These are phyloP conservation scores for Trichogramma pretiosum DNA, from an alignment of 1,140 invertebrate genomes.

Conservation along the genomic window DNA sequence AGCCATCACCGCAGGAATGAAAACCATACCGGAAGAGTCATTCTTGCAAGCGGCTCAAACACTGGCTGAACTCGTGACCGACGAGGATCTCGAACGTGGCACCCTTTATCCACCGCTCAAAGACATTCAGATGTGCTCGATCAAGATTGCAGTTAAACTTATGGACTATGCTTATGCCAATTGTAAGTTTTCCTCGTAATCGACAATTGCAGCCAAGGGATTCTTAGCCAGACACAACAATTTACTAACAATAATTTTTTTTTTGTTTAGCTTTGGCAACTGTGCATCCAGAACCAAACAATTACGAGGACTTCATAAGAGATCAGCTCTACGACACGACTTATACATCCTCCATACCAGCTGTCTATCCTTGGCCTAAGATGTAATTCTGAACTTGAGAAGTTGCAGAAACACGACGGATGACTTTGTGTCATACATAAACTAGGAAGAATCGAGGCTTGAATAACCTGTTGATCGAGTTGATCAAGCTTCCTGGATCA, in stretches of 20 bases:
- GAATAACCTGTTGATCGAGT: background rate
- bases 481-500: background rate
- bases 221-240: conserved; percentile 7
- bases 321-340: conserved; percentile 70
- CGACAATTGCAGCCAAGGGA: too few species aligned
- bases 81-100: conserved; percentile 75
- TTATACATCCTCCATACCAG: conserved; percentile 61
- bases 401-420: too few species aligned
- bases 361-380: conserved; percentile 58
- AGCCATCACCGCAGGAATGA: conserved; percentile 71
- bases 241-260: conserved; percentile 13
- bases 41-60: conserved; percentile 82
- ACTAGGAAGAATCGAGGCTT: too few species aligned
- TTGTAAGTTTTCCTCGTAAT: conserved; percentile 45
- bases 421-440: too few species aligned
- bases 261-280: conserved; percentile 58
- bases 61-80: conserved; percentile 73
- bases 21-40: conserved; percentile 77
- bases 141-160: conserved; percentile 76
- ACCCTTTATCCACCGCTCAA: conserved; percentile 88
- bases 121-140: conserved; percentile 80
- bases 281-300: conserved; percentile 65
- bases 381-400: conserved; percentile 24
- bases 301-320: conserved; percentile 68
- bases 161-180: conserved; percentile 81